Evolutionary conservation across 1,140 invertebrate genomes (phyloP).

Genomic region (Himalopsyche phryganea): DNA sequence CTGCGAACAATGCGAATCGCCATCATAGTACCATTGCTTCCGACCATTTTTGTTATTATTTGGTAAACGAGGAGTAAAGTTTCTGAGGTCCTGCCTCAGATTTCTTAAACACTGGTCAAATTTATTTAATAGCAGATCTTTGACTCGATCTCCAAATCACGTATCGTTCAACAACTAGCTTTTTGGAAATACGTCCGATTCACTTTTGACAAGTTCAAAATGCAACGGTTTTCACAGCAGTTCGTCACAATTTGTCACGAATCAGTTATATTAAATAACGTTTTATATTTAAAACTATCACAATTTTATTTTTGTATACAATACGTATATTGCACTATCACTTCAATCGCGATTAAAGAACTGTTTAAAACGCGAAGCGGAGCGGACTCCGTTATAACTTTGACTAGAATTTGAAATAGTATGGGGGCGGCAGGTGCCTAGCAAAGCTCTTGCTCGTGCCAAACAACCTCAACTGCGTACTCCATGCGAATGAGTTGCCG

Average conservation of each 20-base stretch:
- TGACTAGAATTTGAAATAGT: conserved; percentile 53
- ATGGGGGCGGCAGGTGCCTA: conserved; percentile 55
- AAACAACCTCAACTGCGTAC: conserved; percentile 58
- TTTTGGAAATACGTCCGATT: no score
- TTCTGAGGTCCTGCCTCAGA: no score
- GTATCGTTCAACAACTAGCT: no score
- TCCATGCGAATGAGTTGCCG: conserved; percentile 53
- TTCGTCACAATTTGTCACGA: conserved; percentile 1
- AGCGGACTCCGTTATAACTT: conserved; percentile 33
- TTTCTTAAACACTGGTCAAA: no score
- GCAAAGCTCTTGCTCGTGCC: conserved; percentile 56
- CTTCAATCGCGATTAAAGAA: conserved; percentile 31
- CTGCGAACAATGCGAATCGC: conserved; percentile 83
- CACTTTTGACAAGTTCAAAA: no score
- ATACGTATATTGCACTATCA: conserved; percentile 52
- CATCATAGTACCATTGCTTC: conserved; percentile 76
- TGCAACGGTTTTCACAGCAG: background rate
- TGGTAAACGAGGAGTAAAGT: no score
- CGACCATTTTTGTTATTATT: conserved; percentile 58
- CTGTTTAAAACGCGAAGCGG: background rate
- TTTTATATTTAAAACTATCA: conserved; percentile 41
- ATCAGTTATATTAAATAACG: conserved; percentile 6
- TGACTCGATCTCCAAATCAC: no score
- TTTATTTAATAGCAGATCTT: no score
- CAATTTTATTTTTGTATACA: conserved; percentile 43